These are phyloP conservation scores for Catocala sponsa DNA, from an alignment of 2,888 invertebrate genomes.

Conservation along the genomic window DNA sequence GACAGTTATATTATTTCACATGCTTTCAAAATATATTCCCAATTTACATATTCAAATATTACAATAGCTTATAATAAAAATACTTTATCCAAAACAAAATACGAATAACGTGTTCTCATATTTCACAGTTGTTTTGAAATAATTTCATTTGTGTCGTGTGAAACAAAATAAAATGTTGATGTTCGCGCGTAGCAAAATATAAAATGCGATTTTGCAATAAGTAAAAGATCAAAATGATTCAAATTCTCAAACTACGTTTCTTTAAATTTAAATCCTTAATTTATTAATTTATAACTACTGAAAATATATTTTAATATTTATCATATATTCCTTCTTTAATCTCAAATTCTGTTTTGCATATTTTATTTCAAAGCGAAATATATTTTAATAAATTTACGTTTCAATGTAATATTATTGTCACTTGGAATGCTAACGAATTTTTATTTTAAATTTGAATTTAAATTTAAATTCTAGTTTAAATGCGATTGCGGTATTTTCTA, in stretches of 20 bases:
- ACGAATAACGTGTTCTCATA: background rate
- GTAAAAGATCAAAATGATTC: background rate
- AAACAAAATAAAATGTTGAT: background rate
- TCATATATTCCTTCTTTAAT: constrained; percentile 1
- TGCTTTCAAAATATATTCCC: background rate
- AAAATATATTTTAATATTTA: constrained; percentile 1
- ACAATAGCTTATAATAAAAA: background rate
- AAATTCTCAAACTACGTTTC: background rate
- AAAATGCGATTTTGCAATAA: background rate
- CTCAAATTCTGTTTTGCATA: constrained; percentile 4
- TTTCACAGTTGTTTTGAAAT: background rate
- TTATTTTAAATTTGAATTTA: too few relatives aligned
- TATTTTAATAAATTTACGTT: background rate
- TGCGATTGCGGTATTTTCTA: too few relatives aligned
- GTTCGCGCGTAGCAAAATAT: background rate
- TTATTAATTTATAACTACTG: background rate
- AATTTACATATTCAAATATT: background rate
- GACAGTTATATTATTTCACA: too few relatives aligned
- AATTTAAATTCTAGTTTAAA: too few relatives aligned
- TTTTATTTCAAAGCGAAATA: background rate
- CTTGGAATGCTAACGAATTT: background rate
- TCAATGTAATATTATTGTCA: background rate
- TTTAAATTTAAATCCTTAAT: background rate
- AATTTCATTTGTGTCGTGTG: background rate
- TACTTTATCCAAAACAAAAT: background rate